Conservation (phyloP, 2,797 vertebrate species). For the Poecilia picta region DNA sequence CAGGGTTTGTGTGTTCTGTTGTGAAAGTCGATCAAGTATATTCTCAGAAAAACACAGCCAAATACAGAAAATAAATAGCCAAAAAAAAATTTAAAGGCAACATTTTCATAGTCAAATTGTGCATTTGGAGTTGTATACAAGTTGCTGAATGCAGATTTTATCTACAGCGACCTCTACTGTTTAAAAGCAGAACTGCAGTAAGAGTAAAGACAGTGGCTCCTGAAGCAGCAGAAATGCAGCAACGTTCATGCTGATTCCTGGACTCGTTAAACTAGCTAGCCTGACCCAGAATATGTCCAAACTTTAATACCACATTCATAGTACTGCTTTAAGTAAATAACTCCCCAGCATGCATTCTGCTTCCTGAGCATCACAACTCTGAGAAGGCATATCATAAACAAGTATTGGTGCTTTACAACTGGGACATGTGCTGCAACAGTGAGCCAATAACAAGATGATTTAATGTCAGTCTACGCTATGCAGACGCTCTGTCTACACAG, state of each 20-base stretch:
- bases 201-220: background rate
- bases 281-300: background rate
- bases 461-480: background rate
- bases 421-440: background rate
- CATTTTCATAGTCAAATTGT: background rate
- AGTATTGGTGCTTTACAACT: background rate
- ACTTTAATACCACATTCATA: background rate
- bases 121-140: background rate
- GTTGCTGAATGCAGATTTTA: background rate
- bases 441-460: background rate
- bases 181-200: background rate
- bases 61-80: background rate
- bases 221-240: background rate
- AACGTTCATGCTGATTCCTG: background rate
- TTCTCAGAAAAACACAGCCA: background rate
- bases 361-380: background rate
- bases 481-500: background rate
- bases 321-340: background rate
- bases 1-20: background rate
- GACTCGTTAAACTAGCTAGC: background rate
- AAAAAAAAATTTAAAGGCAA: background rate
- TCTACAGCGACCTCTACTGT: background rate
- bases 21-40: background rate
- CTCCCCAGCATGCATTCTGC: background rate
- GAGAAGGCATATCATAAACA: background rate